Percentiles rank a stretch among this genome's conserved stretches.
phyloP scores from a whole-genome alignment of 2,797 vertebrate genomes.

The Picus viridis region DNA sequence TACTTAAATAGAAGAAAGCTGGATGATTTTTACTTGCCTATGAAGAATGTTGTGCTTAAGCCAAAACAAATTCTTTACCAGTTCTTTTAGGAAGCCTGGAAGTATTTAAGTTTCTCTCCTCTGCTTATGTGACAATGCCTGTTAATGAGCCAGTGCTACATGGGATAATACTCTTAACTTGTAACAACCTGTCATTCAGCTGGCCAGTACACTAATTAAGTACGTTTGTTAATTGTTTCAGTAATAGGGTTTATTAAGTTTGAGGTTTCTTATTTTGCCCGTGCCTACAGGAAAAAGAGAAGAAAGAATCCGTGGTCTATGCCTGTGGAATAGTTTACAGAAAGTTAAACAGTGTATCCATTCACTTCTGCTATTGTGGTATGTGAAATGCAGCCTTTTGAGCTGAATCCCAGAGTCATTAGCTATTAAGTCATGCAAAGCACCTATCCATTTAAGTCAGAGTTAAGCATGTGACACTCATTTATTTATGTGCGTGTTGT shows the following conservation, averaged over 20 bases:
- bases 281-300: not conserved
- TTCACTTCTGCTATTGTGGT: slow-evolving; percentile 59
- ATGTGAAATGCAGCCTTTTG: slow-evolving; percentile 53
- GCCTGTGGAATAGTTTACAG: slow-evolving; percentile 51
- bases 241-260: slow-evolving; percentile 31
- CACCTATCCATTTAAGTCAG: slow-evolving; percentile 51
- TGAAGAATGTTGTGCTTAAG: slow-evolving; percentile 79
- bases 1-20: slow-evolving; percentile 80
- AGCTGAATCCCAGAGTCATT: slow-evolving; percentile 60
- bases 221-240: slow-evolving; percentile 33
- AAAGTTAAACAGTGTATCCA: slow-evolving; percentile 58
- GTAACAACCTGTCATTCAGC: slow-evolving; percentile 51
- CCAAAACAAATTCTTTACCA: slow-evolving; percentile 84
- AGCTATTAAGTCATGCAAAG: slow-evolving; percentile 58
- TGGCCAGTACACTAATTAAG: slow-evolving; percentile 38
- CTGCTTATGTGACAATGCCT: slow-evolving; percentile 77
- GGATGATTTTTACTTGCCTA: slow-evolving; percentile 74
- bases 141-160: slow-evolving; percentile 62
- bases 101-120: slow-evolving; percentile 78
- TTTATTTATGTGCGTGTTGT: slow-evolving; percentile 24
- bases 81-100: slow-evolving; percentile 82
- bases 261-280: slow-evolving; percentile 13
- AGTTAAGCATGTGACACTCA: slow-evolving; percentile 27
- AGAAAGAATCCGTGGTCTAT: slow-evolving; percentile 39
- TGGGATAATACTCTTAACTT: slow-evolving; percentile 35